Conservation (phyloP, 2,888 invertebrate species). For the Tachina grossa region DNA sequence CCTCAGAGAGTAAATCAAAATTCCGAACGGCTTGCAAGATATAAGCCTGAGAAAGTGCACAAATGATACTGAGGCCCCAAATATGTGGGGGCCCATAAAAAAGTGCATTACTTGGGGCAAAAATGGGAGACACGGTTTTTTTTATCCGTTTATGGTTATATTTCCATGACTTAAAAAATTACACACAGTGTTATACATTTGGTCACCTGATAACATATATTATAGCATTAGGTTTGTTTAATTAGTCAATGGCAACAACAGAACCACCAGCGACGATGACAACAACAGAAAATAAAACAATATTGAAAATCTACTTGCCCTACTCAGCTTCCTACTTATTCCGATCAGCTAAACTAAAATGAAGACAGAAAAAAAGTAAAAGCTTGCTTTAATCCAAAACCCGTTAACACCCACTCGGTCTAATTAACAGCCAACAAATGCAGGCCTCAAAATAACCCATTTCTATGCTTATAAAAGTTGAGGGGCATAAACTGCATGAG, state of each 20-base stretch:
- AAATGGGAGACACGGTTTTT: too few relatives aligned
- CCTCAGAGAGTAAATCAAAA: too few relatives aligned
- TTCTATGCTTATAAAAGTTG: slow-evolving; percentile 34
- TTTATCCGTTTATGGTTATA: too few relatives aligned
- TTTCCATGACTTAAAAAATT: too few relatives aligned
- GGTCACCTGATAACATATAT: slow-evolving; percentile 22
- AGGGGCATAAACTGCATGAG: slow-evolving; percentile 40
- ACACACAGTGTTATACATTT: too few relatives aligned
- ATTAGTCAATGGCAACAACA: slow-evolving; percentile 53
- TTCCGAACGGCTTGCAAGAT: too few relatives aligned
- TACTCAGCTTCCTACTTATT: not conserved
- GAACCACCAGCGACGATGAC: not conserved
- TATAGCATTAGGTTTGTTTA: slow-evolving; percentile 47
- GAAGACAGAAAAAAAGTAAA: not conserved
- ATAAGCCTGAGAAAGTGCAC: too few relatives aligned
- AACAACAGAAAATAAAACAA: not conserved
- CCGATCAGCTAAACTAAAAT: not conserved
- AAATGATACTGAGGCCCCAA: too few relatives aligned
- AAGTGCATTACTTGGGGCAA: too few relatives aligned
- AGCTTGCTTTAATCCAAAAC: slow-evolving; percentile 28
- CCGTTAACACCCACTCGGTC: slow-evolving; percentile 53
- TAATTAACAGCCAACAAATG: slow-evolving; percentile 44
- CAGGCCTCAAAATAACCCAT: slow-evolving; percentile 19
- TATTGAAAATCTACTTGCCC: slow-evolving; percentile 1
- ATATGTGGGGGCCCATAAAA: too few relatives aligned